A percentile compares a stretch with the other conserved stretches of the same genome.
These are phyloP conservation scores for Panulirus ornatus DNA, from an alignment of 1,140 invertebrate species.

Conservation along the genomic window DNA sequence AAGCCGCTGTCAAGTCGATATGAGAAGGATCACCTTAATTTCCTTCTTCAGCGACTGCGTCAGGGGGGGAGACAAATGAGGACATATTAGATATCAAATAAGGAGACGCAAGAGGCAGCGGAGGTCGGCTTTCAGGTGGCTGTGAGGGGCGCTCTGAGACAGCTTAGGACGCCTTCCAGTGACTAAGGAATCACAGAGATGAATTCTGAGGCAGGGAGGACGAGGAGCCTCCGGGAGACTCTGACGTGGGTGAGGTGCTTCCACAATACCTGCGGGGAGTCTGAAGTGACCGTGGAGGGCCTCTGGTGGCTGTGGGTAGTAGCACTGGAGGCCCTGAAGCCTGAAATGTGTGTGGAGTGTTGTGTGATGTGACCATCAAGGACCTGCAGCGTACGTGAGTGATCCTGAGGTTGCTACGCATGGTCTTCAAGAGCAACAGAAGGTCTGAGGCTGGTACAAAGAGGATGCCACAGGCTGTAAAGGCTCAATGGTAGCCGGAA, in stretches of 20 bases:
- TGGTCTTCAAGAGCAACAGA: no score
- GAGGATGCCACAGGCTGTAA: no score
- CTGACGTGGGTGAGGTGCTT: no score
- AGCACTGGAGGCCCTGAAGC: background rate
- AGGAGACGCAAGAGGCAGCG: background rate
- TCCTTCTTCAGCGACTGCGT: conserved; percentile 45
- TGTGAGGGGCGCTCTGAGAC: no score
- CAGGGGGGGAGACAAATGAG: conserved; percentile 40
- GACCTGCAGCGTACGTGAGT: background rate
- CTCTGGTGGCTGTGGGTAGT: background rate
- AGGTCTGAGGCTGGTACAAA: no score
- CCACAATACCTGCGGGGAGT: background rate
- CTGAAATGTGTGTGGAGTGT: no score
- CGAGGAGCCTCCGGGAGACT: no score
- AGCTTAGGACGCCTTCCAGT: no score
- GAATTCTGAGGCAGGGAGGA: no score
- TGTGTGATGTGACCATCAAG: background rate
- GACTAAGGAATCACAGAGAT: no score
- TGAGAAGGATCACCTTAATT: conserved; percentile 58
- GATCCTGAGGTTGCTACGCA: background rate
- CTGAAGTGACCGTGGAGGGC: background rate
- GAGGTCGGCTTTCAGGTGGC: no score
- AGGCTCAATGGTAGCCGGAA: no score
- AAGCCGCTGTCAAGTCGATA: conserved; percentile 47
- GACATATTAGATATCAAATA: conserved; percentile 35